Conservation (phyloP, 2,888 invertebrate genomes). For the Athalia rosae region DNA sequence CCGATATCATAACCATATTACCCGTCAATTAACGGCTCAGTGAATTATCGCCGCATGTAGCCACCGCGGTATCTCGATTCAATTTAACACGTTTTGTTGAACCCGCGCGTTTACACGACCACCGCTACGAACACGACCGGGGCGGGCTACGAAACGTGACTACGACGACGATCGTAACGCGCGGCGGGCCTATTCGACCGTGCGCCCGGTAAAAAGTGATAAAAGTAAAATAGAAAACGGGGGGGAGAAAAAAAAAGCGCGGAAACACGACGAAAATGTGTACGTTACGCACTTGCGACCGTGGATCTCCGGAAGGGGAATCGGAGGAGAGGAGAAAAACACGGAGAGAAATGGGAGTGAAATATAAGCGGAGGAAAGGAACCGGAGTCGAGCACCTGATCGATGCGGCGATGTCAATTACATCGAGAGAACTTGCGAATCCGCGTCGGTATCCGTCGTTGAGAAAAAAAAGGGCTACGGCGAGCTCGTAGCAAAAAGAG, state of each 20-base stretch:
- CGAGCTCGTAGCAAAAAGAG: too few species aligned
- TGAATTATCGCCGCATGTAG: slow-evolving; percentile 24
- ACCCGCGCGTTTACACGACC: slow-evolving; percentile 10
- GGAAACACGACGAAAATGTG: neutral
- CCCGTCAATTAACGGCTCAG: slow-evolving; percentile 36
- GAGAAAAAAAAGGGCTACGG: too few species aligned
- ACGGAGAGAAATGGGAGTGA: neutral
- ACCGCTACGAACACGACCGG: neutral
- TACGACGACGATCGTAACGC: neutral
- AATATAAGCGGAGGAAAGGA: neutral
- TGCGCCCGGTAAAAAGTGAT: slow-evolving; percentile 8
- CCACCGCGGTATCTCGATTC: slow-evolving; percentile 21
- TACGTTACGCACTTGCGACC: too few species aligned
- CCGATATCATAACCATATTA: slow-evolving; percentile 37
- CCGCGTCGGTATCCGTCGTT: too few species aligned
- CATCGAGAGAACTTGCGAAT: neutral
- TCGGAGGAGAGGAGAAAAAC: neutral
- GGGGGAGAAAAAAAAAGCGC: neutral
- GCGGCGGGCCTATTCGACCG: slow-evolving; percentile 12
- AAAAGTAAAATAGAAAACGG: neutral
- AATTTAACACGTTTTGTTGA: slow-evolving; percentile 36
- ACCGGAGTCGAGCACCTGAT: neutral
- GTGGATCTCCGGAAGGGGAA: too few species aligned
- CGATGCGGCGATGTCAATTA: neutral
- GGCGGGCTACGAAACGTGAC: slow-evolving; percentile 26